These are phyloP conservation scores for Rhimphoctona megacephalus DNA, from an alignment of 2,888 invertebrate genomes.

Conservation along the genomic window DNA sequence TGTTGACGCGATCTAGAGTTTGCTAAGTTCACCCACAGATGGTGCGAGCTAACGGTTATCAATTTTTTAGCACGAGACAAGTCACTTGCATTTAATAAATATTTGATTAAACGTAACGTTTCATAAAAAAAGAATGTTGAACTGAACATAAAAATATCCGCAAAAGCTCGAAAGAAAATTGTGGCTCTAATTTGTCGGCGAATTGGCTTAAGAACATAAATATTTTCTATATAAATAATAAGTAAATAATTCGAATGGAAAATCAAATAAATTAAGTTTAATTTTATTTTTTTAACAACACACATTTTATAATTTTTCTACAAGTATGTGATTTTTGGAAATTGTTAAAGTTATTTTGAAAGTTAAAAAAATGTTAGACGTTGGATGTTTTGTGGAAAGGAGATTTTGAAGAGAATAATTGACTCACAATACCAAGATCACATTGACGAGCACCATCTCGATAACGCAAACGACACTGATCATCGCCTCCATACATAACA, in stretches of 20 bases:
- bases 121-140: background rate
- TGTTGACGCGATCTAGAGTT: slow-evolving; percentile 58
- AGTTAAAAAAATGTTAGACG: background rate
- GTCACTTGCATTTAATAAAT: background rate
- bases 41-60: slow-evolving; percentile 75
- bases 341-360: background rate
- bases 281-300: background rate
- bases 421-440: slow-evolving; percentile 81
- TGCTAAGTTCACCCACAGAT: slow-evolving; percentile 73
- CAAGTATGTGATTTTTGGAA: background rate
- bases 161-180: background rate
- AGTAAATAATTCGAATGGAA: no score
- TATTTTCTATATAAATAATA: no score
- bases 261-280: background rate
- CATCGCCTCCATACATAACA: slow-evolving; percentile 87
- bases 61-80: background rate
- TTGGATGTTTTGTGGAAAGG: background rate
- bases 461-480: slow-evolving; percentile 86
- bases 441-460: slow-evolving; percentile 85
- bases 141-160: background rate
- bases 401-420: background rate
- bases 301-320: background rate
- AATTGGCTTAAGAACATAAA: background rate
- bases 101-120: background rate
- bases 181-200: background rate